Conservation (phyloP, 2,113 vertebrate genomes). For the Nycticebus coucang region DNA sequence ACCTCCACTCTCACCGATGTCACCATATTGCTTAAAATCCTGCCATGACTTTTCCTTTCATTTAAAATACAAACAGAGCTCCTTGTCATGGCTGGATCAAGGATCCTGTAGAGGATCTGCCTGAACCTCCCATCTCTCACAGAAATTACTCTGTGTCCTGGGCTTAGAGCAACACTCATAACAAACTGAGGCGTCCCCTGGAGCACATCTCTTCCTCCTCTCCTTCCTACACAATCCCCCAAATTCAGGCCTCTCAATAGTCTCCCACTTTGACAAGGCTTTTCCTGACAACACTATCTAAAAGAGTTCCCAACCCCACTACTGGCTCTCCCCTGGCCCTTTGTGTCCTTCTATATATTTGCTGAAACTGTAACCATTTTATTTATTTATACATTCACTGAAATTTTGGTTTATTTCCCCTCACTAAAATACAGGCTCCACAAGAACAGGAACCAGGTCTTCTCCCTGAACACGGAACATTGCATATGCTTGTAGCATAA, state of each 20-base stretch:
- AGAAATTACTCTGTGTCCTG: neutral
- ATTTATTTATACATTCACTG: neutral
- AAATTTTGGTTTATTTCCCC: neutral
- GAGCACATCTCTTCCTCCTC: neutral
- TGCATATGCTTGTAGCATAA: neutral
- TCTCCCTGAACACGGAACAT: neutral
- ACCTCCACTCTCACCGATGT: neutral
- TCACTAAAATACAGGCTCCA: neutral
- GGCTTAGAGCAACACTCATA: neutral
- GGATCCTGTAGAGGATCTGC: too few relatives aligned
- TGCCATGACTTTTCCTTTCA: neutral
- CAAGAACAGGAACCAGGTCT: neutral
- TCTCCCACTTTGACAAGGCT: neutral
- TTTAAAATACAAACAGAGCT: neutral
- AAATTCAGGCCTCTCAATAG: neutral
- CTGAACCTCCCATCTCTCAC: neutral
- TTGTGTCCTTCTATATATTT: neutral
- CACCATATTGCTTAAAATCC: neutral
- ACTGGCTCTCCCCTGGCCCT: neutral
- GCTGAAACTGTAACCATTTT: neutral
- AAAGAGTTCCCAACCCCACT: neutral
- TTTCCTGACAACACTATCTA: neutral
- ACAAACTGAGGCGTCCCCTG: neutral
- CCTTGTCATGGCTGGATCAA: too few relatives aligned
- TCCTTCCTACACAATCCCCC: neutral